These are phyloP conservation scores for Peromyscus nudipes DNA, from an alignment of 2,797 vertebrate species.

Conservation along the genomic window DNA sequence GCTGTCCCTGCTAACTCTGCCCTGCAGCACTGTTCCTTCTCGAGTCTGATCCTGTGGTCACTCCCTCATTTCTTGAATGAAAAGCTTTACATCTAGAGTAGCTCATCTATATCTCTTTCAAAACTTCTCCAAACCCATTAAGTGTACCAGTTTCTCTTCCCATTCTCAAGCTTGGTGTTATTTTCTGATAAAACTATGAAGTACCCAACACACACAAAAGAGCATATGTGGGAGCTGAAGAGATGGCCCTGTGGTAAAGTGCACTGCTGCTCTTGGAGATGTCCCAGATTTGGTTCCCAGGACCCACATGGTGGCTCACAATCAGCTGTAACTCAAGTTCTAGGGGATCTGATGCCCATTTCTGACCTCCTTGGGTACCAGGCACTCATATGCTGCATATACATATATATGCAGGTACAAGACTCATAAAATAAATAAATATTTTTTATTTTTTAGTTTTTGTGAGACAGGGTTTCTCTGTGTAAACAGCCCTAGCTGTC, in stretches of 20 bases:
- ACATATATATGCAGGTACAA: neutral
- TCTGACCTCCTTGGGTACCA: neutral
- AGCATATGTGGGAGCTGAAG: neutral
- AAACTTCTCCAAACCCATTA: neutral
- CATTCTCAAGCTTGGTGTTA: neutral
- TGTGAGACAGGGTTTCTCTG: neutral
- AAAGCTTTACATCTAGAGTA: neutral
- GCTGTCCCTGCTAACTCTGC: neutral
- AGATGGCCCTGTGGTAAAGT: neutral
- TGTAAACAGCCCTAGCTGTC: neutral
- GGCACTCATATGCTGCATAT: neutral
- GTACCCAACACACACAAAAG: neutral
- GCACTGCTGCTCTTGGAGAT: neutral
- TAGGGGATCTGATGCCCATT: neutral
- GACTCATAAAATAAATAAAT: neutral
- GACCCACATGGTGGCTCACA: too few species aligned
- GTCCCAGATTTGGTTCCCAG: neutral
- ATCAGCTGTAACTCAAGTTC: neutral
- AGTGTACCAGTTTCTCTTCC: neutral
- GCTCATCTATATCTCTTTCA: neutral
- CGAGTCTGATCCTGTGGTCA: accelerated
- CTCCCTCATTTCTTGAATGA: neutral
- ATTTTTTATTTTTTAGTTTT: neutral
- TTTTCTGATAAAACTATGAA: neutral
- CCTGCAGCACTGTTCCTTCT: neutral